phyloP scores from a whole-genome alignment of 2,888 invertebrate genomes.

The Nomada hirtipes region DNA sequence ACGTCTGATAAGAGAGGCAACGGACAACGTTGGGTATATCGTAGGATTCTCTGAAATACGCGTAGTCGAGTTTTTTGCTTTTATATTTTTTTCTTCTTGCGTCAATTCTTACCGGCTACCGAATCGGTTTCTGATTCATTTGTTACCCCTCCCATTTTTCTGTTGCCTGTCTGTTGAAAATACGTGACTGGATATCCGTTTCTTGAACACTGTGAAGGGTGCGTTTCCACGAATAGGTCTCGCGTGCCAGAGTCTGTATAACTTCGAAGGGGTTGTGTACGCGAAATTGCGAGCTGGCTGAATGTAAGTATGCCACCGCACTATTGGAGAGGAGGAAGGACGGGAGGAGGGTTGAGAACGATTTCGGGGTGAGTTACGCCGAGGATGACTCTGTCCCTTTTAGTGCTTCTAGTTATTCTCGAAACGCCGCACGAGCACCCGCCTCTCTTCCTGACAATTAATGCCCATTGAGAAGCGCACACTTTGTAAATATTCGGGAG shows the following conservation, averaged over 20 bases:
- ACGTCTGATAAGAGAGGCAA: slow-evolving; percentile 84
- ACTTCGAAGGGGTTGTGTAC: slow-evolving; percentile 39
- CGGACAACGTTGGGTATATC: slow-evolving; percentile 6
- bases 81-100: background rate
- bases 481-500: slow-evolving; percentile 75
- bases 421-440: slow-evolving; percentile 51
- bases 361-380: slow-evolving; percentile 20
- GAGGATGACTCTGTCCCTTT: slow-evolving; percentile 25
- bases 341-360: slow-evolving; percentile 6
- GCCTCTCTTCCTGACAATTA: slow-evolving; percentile 47
- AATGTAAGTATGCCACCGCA: slow-evolving; percentile 38
- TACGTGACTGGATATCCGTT: slow-evolving; percentile 46
- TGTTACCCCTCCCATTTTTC: background rate
- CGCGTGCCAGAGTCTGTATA: slow-evolving; percentile 61
- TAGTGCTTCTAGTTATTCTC: slow-evolving; percentile 50
- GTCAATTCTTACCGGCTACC: background rate
- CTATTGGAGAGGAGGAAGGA: background rate
- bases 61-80: background rate
- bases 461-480: slow-evolving; percentile 67
- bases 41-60: background rate
- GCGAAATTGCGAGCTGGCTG: slow-evolving; percentile 39
- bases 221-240: slow-evolving; percentile 47
- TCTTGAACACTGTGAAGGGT: slow-evolving; percentile 45
- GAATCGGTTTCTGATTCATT: background rate
- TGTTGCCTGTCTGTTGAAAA: slow-evolving; percentile 30